phyloP scores from a whole-genome alignment of 2,888 invertebrate species.

The Trissonchulus latispiculum region DNA sequence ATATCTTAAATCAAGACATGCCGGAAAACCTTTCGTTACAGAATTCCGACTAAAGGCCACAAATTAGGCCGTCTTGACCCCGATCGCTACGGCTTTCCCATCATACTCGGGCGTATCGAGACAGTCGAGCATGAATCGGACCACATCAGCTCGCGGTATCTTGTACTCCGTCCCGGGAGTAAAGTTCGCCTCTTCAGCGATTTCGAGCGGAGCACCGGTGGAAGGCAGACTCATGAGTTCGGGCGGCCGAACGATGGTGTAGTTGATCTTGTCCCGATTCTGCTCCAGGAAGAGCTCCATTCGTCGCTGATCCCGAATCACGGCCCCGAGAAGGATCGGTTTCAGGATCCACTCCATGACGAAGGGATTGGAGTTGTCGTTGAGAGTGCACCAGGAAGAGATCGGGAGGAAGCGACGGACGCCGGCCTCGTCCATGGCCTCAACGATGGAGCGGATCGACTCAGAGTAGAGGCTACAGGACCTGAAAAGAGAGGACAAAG shows the following conservation, averaged over 20 bases:
- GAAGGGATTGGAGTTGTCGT: constrained; percentile 1
- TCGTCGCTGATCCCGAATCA: not conserved
- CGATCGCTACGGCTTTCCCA: not conserved
- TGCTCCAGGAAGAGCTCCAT: not conserved
- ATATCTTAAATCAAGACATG: no score
- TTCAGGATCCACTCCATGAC: constrained; percentile 10
- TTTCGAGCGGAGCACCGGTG: not conserved
- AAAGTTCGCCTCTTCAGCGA: not conserved
- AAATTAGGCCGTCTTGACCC: no score
- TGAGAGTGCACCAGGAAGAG: not conserved
- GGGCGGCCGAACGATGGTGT: not conserved
- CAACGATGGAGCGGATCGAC: constrained; percentile 6
- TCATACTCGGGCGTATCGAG: not conserved
- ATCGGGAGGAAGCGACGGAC: not conserved
- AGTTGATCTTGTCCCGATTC: not conserved
- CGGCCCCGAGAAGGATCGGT: not conserved
- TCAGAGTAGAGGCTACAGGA: not conserved
- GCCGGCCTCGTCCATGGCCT: not conserved
- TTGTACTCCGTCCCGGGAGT: not conserved
- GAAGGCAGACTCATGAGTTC: not conserved
- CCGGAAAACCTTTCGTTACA: no score
- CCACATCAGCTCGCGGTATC: not conserved
- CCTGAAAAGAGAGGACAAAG: not conserved
- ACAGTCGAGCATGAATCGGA: not conserved
- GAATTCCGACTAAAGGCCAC: no score